phyloP scores from a whole-genome alignment of 2,797 vertebrate genomes.

The Labroides dimidiatus region DNA sequence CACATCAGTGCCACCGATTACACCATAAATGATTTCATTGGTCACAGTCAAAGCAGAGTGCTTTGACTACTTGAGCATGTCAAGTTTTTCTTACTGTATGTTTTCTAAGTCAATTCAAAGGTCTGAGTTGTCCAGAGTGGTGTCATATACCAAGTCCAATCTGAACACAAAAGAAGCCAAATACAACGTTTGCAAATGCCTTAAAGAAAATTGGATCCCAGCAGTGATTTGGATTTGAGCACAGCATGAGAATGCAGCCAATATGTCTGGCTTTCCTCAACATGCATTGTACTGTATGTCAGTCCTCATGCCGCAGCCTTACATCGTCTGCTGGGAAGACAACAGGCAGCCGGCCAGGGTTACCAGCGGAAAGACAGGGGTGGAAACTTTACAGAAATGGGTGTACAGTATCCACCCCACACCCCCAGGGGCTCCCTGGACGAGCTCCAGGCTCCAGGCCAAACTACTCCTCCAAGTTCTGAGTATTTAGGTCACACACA shows the following conservation, averaged over 20 bases:
- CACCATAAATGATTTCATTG: not conserved
- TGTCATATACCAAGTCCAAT: slow-evolving; percentile 30
- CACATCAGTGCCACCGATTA: not conserved
- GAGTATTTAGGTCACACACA: slow-evolving; percentile 67
- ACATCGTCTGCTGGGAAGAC: slow-evolving; percentile 74
- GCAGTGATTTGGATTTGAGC: slow-evolving; percentile 49
- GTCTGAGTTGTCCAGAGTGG: slow-evolving; percentile 20
- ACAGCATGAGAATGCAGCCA: slow-evolving; percentile 49
- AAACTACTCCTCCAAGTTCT: slow-evolving; percentile 54
- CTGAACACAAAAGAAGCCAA: slow-evolving; percentile 26
- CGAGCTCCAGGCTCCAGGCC: slow-evolving; percentile 53
- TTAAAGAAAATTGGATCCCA: slow-evolving; percentile 33
- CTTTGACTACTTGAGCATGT: not conserved
- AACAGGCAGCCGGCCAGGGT: slow-evolving; percentile 55
- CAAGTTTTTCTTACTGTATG: slow-evolving; percentile 1
- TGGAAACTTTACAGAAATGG: slow-evolving; percentile 72
- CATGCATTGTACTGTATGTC: slow-evolving; percentile 66
- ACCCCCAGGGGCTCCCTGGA: slow-evolving; percentile 57
- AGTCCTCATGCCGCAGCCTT: slow-evolving; percentile 61
- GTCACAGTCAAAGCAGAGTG: not conserved
- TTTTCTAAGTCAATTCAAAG: slow-evolving; percentile 4
- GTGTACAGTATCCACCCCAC: slow-evolving; percentile 68
- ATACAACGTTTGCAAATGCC: slow-evolving; percentile 9
- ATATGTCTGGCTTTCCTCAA: slow-evolving; percentile 59
- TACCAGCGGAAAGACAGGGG: slow-evolving; percentile 61